Percentiles rank a stretch among this genome's conserved stretches.
These are phyloP conservation scores for Odocoileus hemionus DNA, from an alignment of 2,113 vertebrate species.

Conservation along the genomic window DNA sequence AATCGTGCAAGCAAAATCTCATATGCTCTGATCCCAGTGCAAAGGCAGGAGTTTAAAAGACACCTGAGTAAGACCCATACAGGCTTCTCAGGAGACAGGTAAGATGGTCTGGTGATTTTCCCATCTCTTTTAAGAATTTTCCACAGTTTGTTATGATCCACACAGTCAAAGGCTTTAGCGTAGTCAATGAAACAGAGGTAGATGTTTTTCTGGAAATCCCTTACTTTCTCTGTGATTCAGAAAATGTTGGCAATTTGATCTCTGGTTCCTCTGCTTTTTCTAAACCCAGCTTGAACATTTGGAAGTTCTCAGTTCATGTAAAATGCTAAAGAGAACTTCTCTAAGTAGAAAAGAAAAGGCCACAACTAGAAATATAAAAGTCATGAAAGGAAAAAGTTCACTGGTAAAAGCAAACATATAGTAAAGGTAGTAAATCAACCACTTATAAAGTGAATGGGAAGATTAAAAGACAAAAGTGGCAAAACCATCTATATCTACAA, in stretches of 20 bases:
- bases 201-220: not conserved
- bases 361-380: not conserved
- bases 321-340: not conserved
- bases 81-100: not conserved
- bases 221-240: not conserved
- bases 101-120: not conserved
- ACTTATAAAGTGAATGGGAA: not conserved
- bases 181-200: not conserved
- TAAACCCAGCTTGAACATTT: not conserved
- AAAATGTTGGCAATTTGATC: not conserved
- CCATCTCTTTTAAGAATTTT: not conserved
- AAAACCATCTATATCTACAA: not conserved
- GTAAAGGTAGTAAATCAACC: not conserved
- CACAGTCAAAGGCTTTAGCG: not conserved
- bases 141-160: not conserved
- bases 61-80: not conserved
- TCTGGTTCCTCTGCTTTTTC: not conserved
- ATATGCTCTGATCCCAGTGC: not conserved
- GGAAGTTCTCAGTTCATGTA: not conserved
- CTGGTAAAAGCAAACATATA: not conserved
- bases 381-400: not conserved
- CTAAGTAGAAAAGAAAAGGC: not conserved
- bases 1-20: not conserved
- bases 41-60: not conserved
- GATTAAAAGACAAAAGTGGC: not conserved